phyloP scores from a whole-genome alignment of 2,113 vertebrate species.

The Vicugna pacos region DNA sequence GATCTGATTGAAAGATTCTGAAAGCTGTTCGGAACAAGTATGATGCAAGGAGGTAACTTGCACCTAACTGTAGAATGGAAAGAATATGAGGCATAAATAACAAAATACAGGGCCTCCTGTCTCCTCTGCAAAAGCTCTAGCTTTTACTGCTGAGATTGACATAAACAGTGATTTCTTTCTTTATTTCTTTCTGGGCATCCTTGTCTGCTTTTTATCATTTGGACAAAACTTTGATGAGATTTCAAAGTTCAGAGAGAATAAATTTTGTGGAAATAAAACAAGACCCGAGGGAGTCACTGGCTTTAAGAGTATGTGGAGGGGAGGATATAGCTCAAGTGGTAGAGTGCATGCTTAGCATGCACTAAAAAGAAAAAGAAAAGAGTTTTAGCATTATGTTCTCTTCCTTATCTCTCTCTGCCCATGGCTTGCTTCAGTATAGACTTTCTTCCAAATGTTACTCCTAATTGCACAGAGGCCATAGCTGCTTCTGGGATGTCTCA shows the following conservation, averaged over 20 bases:
- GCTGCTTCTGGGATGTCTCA: background rate
- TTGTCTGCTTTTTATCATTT: background rate
- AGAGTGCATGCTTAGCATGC: no score
- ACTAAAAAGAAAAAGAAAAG: no score
- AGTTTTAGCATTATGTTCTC: background rate
- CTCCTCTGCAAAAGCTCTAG: background rate
- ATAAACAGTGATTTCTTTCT: background rate
- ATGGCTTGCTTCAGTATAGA: background rate
- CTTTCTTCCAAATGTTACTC: background rate
- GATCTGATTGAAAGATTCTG: background rate
- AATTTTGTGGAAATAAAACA: slow-evolving; percentile 40
- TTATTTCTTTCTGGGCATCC: background rate
- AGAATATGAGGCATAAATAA: background rate
- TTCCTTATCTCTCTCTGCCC: background rate
- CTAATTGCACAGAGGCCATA: background rate
- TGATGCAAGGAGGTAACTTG: background rate
- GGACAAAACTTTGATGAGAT: background rate
- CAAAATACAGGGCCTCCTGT: background rate
- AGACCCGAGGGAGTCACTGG: background rate
- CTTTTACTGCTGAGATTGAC: background rate
- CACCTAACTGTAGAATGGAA: background rate
- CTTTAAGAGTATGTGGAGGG: background rate
- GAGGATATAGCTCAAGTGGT: no score
- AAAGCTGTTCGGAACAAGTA: background rate
- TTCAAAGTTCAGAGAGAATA: slow-evolving; percentile 17